phyloP scores from a whole-genome alignment of 1,140 invertebrate genomes.

The Coptotermes formosanus region DNA sequence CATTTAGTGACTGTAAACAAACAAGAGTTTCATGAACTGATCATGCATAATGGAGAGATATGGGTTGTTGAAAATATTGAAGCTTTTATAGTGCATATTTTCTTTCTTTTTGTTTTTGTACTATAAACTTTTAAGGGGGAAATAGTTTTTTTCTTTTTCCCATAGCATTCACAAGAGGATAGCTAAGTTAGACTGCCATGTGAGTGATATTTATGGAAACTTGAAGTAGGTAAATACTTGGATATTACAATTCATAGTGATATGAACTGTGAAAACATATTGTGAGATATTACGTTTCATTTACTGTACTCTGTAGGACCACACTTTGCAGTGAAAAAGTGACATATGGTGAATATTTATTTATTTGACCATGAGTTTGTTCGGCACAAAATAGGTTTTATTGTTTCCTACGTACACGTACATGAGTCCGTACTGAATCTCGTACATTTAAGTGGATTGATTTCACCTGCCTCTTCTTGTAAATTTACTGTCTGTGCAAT shows the following conservation, averaged over 20 bases:
- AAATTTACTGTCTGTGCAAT: background rate
- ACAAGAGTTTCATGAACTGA: background rate
- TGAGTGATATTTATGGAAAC: background rate
- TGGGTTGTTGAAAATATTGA: conserved; percentile 10
- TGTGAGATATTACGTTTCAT: background rate
- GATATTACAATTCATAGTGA: background rate
- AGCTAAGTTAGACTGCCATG: background rate
- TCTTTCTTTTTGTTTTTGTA: background rate
- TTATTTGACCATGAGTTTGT: background rate
- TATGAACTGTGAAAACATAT: background rate
- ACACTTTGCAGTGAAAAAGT: background rate
- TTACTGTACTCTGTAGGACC: background rate
- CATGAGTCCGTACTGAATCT: background rate
- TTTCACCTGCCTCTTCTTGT: background rate
- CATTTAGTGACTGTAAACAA: no score
- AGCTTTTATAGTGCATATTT: conserved; percentile 13
- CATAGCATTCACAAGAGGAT: background rate
- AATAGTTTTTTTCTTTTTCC: background rate
- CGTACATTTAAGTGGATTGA: background rate
- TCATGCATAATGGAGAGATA: background rate
- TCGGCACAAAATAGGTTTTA: background rate
- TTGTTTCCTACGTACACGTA: background rate
- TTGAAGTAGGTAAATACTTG: background rate
- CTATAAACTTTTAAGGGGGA: background rate
- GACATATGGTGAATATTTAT: background rate